Conservation (phyloP, 1,140 invertebrate genomes). For the Plodia interpunctella region DNA sequence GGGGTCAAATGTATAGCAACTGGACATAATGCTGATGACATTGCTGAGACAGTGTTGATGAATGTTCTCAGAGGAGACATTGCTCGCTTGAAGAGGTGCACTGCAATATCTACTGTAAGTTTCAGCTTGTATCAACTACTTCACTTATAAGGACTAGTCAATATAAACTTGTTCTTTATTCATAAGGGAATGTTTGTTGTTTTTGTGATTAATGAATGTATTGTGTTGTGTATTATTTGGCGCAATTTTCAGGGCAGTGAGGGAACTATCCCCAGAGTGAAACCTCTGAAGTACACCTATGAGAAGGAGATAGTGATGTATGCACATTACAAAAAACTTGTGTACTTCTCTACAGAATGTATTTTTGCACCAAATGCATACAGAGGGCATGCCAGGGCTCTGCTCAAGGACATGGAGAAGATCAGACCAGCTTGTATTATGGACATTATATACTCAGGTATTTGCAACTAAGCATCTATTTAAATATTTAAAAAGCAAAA, state of each 20-base stretch:
- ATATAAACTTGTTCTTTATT: too few species aligned
- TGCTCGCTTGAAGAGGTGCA: constrained; percentile 93
- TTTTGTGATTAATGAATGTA: too few species aligned
- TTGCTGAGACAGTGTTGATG: constrained; percentile 99
- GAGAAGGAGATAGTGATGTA: constrained; percentile 99
- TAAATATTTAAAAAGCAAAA: too few species aligned
- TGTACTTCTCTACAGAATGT: constrained; percentile 99
- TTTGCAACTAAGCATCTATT: too few species aligned
- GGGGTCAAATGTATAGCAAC: constrained; percentile 96
- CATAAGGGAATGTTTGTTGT: too few species aligned
- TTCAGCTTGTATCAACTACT: too few species aligned
- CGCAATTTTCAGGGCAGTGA: constrained; percentile 88
- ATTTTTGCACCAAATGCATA: constrained; percentile 99
- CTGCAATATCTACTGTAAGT: constrained; percentile 90
- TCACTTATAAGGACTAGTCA: too few species aligned
- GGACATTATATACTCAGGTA: constrained; percentile 98
- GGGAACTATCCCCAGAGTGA: constrained; percentile 93
- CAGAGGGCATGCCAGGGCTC: constrained; percentile 93
- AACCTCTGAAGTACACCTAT: constrained; percentile 99
- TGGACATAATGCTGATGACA: constrained; percentile 99
- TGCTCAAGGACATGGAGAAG: constrained; percentile 97
- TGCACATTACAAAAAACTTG: constrained; percentile 97
- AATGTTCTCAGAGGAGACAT: constrained; percentile 98
- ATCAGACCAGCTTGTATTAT: constrained; percentile 95
- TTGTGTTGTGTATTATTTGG: too few species aligned